Evolutionary conservation across 2,888 invertebrate genomes (phyloP).

Genomic region (Aspidiotus rigidus): DNA sequence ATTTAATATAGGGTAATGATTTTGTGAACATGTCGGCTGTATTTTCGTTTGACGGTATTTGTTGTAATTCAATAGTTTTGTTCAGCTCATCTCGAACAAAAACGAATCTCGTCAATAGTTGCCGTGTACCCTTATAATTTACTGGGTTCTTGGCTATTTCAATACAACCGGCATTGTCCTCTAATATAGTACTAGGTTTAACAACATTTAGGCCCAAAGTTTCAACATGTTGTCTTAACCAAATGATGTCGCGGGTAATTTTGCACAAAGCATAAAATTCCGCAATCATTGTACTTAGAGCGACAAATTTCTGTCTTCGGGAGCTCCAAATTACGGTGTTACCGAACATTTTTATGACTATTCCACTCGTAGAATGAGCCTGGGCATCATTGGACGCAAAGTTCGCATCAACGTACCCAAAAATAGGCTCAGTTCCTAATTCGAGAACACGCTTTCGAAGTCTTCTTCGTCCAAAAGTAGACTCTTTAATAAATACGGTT

Average conservation of each 20-base stretch:
- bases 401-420: not conserved
- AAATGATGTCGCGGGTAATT: not conserved
- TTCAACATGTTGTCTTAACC: not conserved
- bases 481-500: too few relatives aligned
- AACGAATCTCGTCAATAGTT: not conserved
- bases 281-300: not conserved
- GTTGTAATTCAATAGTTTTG: too few relatives aligned
- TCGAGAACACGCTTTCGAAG: too few relatives aligned
- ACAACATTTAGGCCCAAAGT: not conserved
- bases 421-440: not conserved
- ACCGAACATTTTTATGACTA: not conserved
- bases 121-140: not conserved
- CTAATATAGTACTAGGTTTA: not conserved
- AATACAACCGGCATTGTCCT: not conserved
- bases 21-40: too few relatives aligned
- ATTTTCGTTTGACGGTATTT: too few relatives aligned
- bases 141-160: not conserved
- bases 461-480: too few relatives aligned
- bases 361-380: not conserved
- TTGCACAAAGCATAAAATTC: not conserved
- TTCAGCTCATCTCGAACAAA: not conserved
- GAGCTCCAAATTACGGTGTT: not conserved
- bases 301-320: not conserved
- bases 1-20: too few relatives aligned
- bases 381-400: not conserved